Evolutionary conservation across 2,888 invertebrate genomes (phyloP).

Genomic region (Platerodrilus igneus): DNA sequence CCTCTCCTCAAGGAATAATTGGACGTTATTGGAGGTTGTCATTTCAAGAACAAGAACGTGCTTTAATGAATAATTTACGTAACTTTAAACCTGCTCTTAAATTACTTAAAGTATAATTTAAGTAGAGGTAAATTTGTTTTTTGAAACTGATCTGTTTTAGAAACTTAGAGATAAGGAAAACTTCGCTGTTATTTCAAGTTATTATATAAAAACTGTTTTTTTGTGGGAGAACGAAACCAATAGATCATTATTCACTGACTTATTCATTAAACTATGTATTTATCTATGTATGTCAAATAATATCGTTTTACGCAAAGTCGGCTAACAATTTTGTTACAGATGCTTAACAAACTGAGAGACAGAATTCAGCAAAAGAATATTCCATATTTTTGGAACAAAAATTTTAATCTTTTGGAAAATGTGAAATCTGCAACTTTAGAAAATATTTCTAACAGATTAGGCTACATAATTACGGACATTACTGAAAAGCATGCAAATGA

Average conservation of each 20-base stretch:
- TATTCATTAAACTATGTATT: slow-evolving; percentile 2
- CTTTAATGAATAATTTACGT: slow-evolving; percentile 33
- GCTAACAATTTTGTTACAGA: slow-evolving; percentile 34
- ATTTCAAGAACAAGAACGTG: slow-evolving; percentile 46
- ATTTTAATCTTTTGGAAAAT: slow-evolving; percentile 39
- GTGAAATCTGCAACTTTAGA: slow-evolving; percentile 41
- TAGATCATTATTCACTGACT: neutral
- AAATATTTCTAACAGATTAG: slow-evolving; percentile 43
- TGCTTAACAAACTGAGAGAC: slow-evolving; percentile 39
- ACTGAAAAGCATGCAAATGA: slow-evolving; percentile 37
- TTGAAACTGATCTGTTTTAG: slow-evolving; percentile 33
- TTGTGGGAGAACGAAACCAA: slow-evolving; percentile 29
- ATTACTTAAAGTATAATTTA: slow-evolving; percentile 37
- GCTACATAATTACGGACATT: too few relatives aligned
- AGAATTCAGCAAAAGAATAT: slow-evolving; percentile 32
- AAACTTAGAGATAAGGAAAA: slow-evolving; percentile 45
- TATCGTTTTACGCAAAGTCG: neutral
- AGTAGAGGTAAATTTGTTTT: slow-evolving; percentile 1
- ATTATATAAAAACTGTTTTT: slow-evolving; percentile 49
- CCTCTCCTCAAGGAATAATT: neutral
- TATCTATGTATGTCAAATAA: slow-evolving; percentile 1
- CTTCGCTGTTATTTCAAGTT: slow-evolving; percentile 44
- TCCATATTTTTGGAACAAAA: slow-evolving; percentile 44
- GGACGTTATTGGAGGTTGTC: slow-evolving; percentile 43
- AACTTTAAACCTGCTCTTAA: slow-evolving; percentile 40